Percentiles rank a stretch among this genome's conserved stretches.
Evolutionary conservation across 2,113 vertebrate species (phyloP).

Genomic region (Aleadryas rufinucha): DNA sequence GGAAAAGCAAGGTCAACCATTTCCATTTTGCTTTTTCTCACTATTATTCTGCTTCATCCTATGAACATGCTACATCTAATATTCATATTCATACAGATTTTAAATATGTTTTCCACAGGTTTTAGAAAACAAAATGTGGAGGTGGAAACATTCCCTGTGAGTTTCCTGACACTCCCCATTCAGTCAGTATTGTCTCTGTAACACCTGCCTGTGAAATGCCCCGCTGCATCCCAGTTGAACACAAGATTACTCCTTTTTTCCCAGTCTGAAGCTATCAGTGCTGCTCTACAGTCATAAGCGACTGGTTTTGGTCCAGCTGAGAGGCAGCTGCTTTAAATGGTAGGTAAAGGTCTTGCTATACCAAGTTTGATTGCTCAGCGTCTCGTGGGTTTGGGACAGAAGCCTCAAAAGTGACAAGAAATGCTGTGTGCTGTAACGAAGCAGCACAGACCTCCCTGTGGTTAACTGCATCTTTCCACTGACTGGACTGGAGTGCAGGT

Average conservation of each 20-base stretch:
- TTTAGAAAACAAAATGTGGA: not conserved
- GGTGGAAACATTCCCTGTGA: not conserved
- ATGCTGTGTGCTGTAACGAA: not conserved
- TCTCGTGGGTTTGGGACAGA: not conserved
- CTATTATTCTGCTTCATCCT: not conserved
- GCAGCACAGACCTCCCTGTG: not conserved
- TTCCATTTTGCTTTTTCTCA: not conserved
- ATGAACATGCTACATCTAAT: not conserved
- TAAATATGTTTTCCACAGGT: not conserved
- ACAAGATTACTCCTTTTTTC: not conserved
- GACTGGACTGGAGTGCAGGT: not conserved
- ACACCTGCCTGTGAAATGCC: not conserved
- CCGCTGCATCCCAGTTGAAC: accelerated
- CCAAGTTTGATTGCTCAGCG: not conserved
- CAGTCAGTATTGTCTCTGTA: not conserved
- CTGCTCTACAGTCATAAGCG: not conserved
- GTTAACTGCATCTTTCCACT: not conserved
- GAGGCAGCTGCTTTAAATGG: not conserved
- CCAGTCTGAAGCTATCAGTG: not conserved
- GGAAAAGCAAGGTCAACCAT: not conserved
- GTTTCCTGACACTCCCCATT: not conserved
- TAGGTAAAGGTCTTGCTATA: not conserved
- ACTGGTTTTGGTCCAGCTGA: not conserved
- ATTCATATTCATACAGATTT: not conserved
- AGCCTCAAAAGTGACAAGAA: not conserved